Conservation (phyloP, 2,113 vertebrate genomes). For the Empidonax alnorum region DNA sequence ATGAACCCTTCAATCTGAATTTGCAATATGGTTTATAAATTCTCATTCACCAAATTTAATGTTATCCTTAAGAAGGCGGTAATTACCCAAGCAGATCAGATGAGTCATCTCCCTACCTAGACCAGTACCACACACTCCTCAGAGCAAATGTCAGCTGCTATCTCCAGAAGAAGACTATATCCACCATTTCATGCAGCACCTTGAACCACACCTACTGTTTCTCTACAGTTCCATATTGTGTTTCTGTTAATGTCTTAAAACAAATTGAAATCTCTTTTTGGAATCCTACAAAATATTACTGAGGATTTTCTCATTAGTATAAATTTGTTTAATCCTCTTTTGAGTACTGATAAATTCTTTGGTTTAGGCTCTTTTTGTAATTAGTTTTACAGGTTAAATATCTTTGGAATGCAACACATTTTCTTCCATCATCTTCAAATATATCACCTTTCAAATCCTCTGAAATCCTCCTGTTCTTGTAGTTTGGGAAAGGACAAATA, state of each 20-base stretch:
- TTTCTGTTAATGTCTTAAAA: neutral
- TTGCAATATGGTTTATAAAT: neutral
- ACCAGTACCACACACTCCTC: neutral
- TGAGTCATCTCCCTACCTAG: neutral
- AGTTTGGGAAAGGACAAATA: neutral
- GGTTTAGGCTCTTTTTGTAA: slow-evolving; percentile 30
- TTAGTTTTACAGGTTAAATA: slow-evolving; percentile 60
- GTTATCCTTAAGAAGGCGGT: neutral
- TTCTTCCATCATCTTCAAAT: neutral
- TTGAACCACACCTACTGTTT: neutral
- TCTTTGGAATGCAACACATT: slow-evolving; percentile 21
- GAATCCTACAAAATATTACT: slow-evolving; percentile 11
- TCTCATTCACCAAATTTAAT: neutral
- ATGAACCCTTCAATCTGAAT: neutral
- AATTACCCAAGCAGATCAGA: neutral
- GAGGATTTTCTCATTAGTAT: slow-evolving; percentile 33
- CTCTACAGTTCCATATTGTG: neutral
- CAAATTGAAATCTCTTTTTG: neutral
- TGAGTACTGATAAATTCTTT: slow-evolving; percentile 16
- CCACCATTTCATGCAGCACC: neutral
- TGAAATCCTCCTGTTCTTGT: neutral
- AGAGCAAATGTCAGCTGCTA: neutral
- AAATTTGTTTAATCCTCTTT: slow-evolving; percentile 39
- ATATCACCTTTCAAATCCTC: slow-evolving; percentile 27
- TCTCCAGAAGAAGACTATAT: neutral